Percentiles rank a stretch among this genome's conserved stretches.
Conservation (phyloP, 2,113 vertebrate species). For the Atherinomorus stipes region DNA sequence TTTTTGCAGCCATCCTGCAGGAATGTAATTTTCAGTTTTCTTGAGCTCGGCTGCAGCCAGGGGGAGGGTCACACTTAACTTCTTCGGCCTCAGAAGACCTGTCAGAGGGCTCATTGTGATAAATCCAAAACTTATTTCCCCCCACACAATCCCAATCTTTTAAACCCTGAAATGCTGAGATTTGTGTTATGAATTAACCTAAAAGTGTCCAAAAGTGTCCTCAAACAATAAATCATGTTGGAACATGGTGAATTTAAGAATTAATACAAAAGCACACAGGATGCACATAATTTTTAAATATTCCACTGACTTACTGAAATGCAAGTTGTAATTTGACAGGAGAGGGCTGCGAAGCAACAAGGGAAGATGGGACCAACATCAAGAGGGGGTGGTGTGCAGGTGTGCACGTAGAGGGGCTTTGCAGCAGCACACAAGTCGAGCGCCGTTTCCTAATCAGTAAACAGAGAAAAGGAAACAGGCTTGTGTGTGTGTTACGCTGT, state of each 20-base stretch:
- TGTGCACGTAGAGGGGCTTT: slow-evolving; percentile 11
- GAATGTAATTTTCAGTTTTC: background rate
- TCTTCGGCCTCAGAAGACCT: background rate
- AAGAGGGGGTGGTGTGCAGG: background rate
- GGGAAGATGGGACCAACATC: background rate
- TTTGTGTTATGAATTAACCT: no score
- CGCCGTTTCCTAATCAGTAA: slow-evolving; percentile 68
- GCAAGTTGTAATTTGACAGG: slow-evolving; percentile 33
- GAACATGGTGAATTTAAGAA: no score
- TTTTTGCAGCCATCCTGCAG: background rate
- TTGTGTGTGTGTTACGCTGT: slow-evolving; percentile 48
- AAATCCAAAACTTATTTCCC: background rate
- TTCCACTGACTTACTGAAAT: background rate
- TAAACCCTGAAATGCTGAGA: background rate
- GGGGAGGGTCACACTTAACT: background rate
- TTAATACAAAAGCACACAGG: background rate
- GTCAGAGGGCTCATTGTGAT: background rate
- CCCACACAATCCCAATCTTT: background rate
- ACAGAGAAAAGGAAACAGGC: slow-evolving; percentile 54
- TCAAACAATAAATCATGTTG: no score
- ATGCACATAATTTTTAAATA: background rate
- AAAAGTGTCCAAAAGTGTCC: no score
- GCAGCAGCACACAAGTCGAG: slow-evolving; percentile 48
- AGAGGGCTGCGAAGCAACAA: background rate
- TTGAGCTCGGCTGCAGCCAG: background rate